These are phyloP conservation scores for Dasypogon diadema DNA, from an alignment of 2,888 invertebrate genomes.

Conservation along the genomic window DNA sequence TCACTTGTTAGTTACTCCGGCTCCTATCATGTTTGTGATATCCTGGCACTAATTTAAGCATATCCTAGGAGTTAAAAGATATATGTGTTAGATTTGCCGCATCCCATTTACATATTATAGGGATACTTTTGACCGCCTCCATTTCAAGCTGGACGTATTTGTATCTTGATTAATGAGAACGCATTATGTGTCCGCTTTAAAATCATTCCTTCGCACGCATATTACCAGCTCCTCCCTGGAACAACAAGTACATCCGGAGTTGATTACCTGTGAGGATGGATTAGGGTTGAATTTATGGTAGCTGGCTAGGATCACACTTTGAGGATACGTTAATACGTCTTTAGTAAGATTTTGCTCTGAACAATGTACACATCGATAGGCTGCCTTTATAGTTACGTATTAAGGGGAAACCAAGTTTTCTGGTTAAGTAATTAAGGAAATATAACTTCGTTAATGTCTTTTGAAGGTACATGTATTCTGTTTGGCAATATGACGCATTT, in stretches of 20 bases:
- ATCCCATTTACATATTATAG: slow-evolving; percentile 55
- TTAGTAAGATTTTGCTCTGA: slow-evolving; percentile 7
- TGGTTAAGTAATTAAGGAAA: not conserved
- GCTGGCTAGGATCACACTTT: slow-evolving; percentile 22
- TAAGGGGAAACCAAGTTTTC: not conserved
- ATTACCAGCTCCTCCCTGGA: not conserved
- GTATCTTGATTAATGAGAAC: slow-evolving; percentile 56
- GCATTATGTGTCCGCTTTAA: slow-evolving; percentile 54
- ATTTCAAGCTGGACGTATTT: slow-evolving; percentile 27
- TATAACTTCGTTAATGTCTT: too few species aligned
- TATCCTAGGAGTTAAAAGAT: slow-evolving; percentile 54
- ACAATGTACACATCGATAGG: too few species aligned
- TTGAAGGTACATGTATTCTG: not conserved
- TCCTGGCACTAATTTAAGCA: slow-evolving; percentile 56
- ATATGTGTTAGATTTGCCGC: slow-evolving; percentile 56
- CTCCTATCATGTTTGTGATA: slow-evolving; percentile 52
- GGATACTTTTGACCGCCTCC: slow-evolving; percentile 39
- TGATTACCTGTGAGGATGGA: slow-evolving; percentile 50
- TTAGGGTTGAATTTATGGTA: slow-evolving; percentile 46
- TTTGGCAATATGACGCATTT: not conserved
- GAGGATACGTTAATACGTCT: slow-evolving; percentile 33
- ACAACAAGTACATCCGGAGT: slow-evolving; percentile 39
- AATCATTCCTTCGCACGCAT: slow-evolving; percentile 55
- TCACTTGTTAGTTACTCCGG: slow-evolving; percentile 51
- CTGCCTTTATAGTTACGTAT: not conserved